Evolutionary conservation across 2,113 vertebrate genomes (phyloP), one percentile per base, ranked within the genome.

Genomic region (Gadus macrocephalus): DNA sequence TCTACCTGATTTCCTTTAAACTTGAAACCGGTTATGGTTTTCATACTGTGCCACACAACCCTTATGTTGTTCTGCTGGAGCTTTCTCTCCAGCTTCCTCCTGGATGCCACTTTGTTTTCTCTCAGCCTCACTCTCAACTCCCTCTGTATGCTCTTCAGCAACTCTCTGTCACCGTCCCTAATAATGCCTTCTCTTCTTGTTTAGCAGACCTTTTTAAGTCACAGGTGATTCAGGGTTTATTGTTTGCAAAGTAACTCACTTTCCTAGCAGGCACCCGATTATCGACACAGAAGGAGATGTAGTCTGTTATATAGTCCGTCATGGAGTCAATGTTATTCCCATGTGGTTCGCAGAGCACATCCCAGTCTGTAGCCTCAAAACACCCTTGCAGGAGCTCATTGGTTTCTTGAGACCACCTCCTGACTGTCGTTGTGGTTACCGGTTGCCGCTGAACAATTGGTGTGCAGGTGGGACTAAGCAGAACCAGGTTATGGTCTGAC

Each of bases 151-250:
- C n/a, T n/a, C n/a, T n/a, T n/a, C n/a, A n/a, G n/a, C n/a, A n/a
- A n/a, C n/a, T n/a, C n/a, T n/a, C n/a, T 73, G 61, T 73, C 31
- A 20, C 64, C 75, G 66, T 53, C 70, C 75, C 69, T 64, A 35
- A 67, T n/a, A 77, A 12, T 17, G 53, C 17, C 53, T 70, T 64
- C 60, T 69, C 19, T 67, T 56, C 19, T 61, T 38, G 14, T 22
- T 67, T 16, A 67, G 8, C 6, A 31, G n/a, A 3, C 31, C 19
- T 35, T 68, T 77, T n/a, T n/a, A n/a, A n/a, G n/a, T n/a, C n/a
- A 71, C 31, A n/a, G 35, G 64, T 64, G 15, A 38, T n/a, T 38
- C 35, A 69, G 20, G 28, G 35, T 3, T 71, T 66, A 7, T 66
- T 77, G 8, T 71, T 70, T 6, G 60, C 22, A 16, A 70, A 76